Conservation (phyloP, 2,113 vertebrate species). For the Gnathonemus echidnorhynchus region DNA sequence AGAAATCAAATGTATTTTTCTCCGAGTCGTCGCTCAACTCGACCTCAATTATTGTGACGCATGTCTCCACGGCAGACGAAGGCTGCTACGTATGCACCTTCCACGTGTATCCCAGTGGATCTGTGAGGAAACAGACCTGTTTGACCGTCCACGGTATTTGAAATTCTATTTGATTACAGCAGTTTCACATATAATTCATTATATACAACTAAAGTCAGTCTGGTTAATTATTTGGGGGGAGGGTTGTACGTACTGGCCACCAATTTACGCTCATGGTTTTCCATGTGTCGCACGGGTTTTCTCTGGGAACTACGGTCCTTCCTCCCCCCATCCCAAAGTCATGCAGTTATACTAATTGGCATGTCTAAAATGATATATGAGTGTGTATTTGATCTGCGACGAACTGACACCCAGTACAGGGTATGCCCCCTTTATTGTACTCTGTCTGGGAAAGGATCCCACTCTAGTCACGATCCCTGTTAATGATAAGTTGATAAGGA, state of each 20-base stretch:
- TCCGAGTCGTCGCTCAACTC: conserved; percentile 36
- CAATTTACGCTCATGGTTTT: not conserved
- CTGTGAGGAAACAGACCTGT: conserved; percentile 42
- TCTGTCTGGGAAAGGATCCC: not conserved
- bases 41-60: conserved; percentile 39
- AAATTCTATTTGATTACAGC: not conserved
- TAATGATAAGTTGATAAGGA: not conserved
- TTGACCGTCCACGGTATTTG: conserved; percentile 51
- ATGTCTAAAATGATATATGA: not conserved
- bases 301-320: not conserved
- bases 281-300: not conserved
- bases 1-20: conserved; percentile 25
- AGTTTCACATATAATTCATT: not conserved
- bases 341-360: not conserved
- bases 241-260: not conserved
- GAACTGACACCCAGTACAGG: not conserved
- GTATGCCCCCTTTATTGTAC: not conserved
- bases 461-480: not conserved
- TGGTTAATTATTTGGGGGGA: not conserved
- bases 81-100: conserved; percentile 58
- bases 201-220: not conserved
- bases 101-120: conserved; percentile 50
- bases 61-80: conserved; percentile 48
- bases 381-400: not conserved
- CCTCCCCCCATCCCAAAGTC: not conserved